Evolutionary conservation across 2,113 vertebrate species (phyloP), one percentile per base, ranked within the genome.

Genomic region (Erpornis zantholeuca): DNA sequence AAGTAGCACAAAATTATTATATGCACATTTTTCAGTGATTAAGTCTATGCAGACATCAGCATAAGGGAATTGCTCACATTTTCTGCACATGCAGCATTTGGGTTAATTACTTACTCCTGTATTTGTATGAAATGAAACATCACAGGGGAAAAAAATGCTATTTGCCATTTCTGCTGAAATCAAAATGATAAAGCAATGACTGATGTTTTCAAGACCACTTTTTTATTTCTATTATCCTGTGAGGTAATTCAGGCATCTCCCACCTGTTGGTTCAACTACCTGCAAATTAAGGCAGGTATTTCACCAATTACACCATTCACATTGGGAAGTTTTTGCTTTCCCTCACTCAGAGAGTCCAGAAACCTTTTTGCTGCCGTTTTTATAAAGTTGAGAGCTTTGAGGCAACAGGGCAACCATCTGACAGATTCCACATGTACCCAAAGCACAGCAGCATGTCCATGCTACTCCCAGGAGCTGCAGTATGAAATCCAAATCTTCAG

Each of bases 121-220:
- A 36, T 23, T 59, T 85, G 24, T 33, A 82, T 31, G 31, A 50
- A 71, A 65, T 9, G 2, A 15, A 80, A 60, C 22, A 53, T 1
- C 2, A 6, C 1, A 0, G 17, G 6, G 14, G 2, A 1, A 22
- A 61, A 36, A 8, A 9, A 33, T 40, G 42, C 52, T 42, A 35
- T 59, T 50, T 77, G 20, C 52, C 24, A 57, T 38, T 88, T 80
- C 38, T 83, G 29, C 33, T 57, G 42, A 82, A 88, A 72, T 49
- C 18, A 64, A 57, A 81, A 61, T 4, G 5, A 38, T 35, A 73
- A 81, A 86, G 66, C 44, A 86, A 72, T 28, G 61, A 61, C 2
- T 1, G 2, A 11, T 40, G 27, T 44, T 59, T 95, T 80, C 54
- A 83, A 70, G 59, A 50, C 12, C 25, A 28, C 15, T 70, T 54